Evolutionary conservation across 2,797 vertebrate species (phyloP).

Genomic region (Malacoraja senta): DNA sequence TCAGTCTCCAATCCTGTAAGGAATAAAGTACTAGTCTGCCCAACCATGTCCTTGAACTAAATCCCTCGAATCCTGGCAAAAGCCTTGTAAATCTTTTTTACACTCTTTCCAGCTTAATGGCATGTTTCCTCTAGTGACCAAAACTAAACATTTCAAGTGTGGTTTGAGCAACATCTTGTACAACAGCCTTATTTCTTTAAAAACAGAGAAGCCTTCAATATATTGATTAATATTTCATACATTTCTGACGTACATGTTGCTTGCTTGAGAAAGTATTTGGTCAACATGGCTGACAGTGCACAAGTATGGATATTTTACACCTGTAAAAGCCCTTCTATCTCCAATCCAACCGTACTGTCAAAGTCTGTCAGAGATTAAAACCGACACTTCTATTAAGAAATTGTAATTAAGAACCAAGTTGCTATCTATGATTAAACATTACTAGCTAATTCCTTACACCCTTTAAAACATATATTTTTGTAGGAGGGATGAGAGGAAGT

Average conservation of each 20-base stretch:
- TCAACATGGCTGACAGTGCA: neutral
- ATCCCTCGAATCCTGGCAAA: too few species aligned
- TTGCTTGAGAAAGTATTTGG: neutral
- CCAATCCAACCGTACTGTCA: neutral
- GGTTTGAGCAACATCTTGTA: too few species aligned
- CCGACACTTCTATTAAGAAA: neutral
- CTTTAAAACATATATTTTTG: neutral
- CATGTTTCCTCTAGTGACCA: too few species aligned
- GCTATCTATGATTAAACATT: neutral
- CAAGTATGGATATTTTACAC: neutral
- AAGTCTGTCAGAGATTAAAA: neutral
- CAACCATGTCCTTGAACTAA: too few species aligned
- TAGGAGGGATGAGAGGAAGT: slow-evolving; percentile 44
- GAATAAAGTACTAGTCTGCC: too few species aligned
- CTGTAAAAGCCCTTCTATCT: neutral
- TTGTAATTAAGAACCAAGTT: neutral
- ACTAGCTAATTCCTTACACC: neutral
- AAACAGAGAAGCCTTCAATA: neutral
- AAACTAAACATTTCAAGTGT: too few species aligned
- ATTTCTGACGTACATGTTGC: neutral
- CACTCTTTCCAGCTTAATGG: too few species aligned
- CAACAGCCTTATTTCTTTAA: neutral
- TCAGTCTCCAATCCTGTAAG: too few species aligned
- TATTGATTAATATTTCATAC: neutral
- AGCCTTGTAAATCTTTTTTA: too few species aligned